Evolutionary conservation across 1,140 invertebrate species (phyloP).

Genomic region (Anoplolepis gracilipes): DNA sequence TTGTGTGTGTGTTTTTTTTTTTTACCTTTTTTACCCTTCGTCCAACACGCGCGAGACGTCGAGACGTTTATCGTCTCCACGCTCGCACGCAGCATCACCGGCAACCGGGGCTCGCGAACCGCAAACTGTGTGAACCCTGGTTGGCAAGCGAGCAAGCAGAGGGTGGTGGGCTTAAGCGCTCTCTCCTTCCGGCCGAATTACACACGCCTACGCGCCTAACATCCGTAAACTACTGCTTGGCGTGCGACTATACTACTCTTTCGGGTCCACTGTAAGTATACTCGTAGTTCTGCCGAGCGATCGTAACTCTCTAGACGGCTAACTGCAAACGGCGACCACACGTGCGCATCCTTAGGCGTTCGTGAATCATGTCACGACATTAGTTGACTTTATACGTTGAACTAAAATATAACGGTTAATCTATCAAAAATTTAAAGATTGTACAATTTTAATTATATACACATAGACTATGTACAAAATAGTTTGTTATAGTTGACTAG

Average conservation of each 20-base stretch:
- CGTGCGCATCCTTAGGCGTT: neutral
- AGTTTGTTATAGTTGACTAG: neutral
- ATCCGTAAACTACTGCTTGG: conserved; percentile 64
- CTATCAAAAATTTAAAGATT: neutral
- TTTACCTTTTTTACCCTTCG: conserved; percentile 5
- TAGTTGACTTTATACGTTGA: neutral
- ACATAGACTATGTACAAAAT: neutral
- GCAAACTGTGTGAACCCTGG: conserved; percentile 40
- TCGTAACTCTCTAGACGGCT: conserved; percentile 48
- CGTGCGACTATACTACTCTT: conserved; percentile 50
- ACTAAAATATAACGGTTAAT: neutral
- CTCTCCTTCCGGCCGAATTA: conserved; percentile 66
- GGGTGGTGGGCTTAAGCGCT: conserved; percentile 49
- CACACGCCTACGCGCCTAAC: conserved; percentile 70
- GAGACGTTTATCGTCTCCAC: conserved; percentile 46
- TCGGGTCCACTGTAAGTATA: conserved; percentile 73
- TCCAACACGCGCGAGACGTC: conserved; percentile 30
- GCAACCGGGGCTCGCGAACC: conserved; percentile 19
- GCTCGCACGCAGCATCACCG: conserved; percentile 18
- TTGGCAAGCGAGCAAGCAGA: conserved; percentile 36
- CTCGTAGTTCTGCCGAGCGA: conserved; percentile 52
- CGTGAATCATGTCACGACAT: neutral
- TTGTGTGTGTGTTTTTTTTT: neutral
- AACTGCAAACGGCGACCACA: conserved; percentile 34
- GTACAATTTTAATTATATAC: neutral